These are phyloP conservation scores for Xestia sexstrigata DNA, from an alignment of 2,888 invertebrate species.

Conservation along the genomic window DNA sequence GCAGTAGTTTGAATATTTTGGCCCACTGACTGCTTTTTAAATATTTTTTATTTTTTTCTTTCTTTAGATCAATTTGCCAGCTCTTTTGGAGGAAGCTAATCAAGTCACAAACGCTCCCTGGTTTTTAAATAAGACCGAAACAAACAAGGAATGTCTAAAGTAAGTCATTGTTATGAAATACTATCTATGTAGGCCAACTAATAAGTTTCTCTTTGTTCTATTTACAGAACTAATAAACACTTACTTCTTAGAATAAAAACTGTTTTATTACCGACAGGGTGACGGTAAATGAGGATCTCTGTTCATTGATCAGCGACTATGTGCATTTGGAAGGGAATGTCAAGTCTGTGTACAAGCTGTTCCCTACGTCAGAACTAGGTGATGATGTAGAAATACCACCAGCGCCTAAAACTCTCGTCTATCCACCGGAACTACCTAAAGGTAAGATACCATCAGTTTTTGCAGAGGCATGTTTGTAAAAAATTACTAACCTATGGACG, in stretches of 20 bases:
- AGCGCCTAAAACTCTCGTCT: constrained; percentile 78
- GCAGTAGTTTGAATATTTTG: no score
- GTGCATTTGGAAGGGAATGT: constrained; percentile 83
- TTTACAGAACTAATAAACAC: constrained; percentile 1
- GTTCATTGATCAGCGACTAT: constrained; percentile 81
- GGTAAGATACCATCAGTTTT: constrained; percentile 69
- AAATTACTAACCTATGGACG: not conserved
- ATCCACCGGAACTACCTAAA: constrained; percentile 82
- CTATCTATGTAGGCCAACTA: not conserved
- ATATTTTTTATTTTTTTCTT: not conserved
- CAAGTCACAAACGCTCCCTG: constrained; percentile 78
- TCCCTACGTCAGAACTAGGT: constrained; percentile 77
- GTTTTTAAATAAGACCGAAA: constrained; percentile 80
- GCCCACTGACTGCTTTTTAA: not conserved
- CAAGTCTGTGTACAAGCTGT: constrained; percentile 77
- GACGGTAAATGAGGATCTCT: constrained; percentile 81
- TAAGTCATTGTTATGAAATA: constrained; percentile 67
- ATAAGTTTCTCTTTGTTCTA: not conserved
- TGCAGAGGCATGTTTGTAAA: not conserved
- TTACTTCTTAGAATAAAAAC: not conserved
- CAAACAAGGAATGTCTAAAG: constrained; percentile 76
- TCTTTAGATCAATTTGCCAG: constrained; percentile 78
- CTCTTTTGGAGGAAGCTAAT: constrained; percentile 79
- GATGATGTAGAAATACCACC: constrained; percentile 83
- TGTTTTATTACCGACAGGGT: constrained; percentile 75